A percentile compares a stretch with the other conserved stretches of the same genome.
Conservation (phyloP, 2,888 invertebrate genomes). For the Scaptomyza flava region DNA sequence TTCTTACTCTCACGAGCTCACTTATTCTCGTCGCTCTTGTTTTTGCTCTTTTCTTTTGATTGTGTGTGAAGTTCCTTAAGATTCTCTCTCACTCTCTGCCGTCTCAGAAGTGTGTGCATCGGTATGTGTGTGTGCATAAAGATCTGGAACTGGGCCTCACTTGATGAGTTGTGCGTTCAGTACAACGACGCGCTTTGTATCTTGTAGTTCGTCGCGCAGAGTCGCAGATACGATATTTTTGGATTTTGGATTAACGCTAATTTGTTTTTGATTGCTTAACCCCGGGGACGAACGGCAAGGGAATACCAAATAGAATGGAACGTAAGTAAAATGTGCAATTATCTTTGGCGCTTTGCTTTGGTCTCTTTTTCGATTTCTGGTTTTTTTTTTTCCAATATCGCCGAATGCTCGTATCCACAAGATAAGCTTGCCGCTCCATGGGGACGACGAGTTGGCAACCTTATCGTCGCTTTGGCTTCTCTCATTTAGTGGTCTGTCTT, state of each 20-base stretch:
- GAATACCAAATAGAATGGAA: constrained; percentile 6
- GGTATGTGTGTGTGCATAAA: constrained; percentile 29
- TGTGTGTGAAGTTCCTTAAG: constrained; percentile 25
- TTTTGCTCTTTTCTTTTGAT: neutral
- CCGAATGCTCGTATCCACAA: constrained; percentile 1
- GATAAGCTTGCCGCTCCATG: constrained; percentile 38
- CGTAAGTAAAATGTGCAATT: constrained; percentile 71
- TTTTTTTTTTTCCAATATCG: constrained; percentile 26
- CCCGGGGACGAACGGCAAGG: constrained; percentile 31
- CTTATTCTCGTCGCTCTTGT: constrained; percentile 10
- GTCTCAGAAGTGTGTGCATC: constrained; percentile 57
- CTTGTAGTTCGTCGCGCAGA: constrained; percentile 65
- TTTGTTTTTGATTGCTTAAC: constrained; percentile 70
- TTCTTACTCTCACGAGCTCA: constrained; percentile 14
- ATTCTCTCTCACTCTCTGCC: constrained; percentile 40
- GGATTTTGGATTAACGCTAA: constrained; percentile 69
- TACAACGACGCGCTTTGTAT: constrained; percentile 67
- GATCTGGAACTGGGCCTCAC: constrained; percentile 37
- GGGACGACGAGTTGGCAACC: constrained; percentile 26
- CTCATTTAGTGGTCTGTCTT: constrained; percentile 26
- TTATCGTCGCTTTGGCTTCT: constrained; percentile 32
- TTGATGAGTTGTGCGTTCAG: constrained; percentile 56
- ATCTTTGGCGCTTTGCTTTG: constrained; percentile 53
- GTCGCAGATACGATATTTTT: constrained; percentile 18
- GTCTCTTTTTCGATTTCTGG: constrained; percentile 41